Conservation (phyloP, 2,888 invertebrate genomes). For the Athetis lepigone region DNA sequence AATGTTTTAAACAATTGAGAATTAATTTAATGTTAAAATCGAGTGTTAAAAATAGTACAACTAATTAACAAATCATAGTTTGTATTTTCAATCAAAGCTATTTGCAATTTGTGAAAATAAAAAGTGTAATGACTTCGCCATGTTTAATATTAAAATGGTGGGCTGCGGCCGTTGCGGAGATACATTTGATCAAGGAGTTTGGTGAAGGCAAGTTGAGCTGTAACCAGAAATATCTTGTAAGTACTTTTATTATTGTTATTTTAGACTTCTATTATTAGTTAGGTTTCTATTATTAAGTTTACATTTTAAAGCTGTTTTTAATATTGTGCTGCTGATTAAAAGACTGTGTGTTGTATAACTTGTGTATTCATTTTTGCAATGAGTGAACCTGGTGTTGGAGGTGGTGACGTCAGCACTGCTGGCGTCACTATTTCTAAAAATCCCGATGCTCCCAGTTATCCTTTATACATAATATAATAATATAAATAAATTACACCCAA, state of each 20-base stretch:
- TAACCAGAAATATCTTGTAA: no score
- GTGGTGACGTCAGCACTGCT: not conserved
- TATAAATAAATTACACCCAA: no score
- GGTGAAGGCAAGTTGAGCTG: no score
- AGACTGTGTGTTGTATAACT: no score
- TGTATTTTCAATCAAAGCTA: no score
- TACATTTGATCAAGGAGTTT: not conserved
- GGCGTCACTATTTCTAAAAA: not conserved
- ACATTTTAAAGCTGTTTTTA: no score
- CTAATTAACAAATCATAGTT: not conserved
- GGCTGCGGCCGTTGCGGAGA: not conserved
- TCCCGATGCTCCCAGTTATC: not conserved
- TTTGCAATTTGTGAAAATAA: no score
- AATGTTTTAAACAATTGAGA: not conserved
- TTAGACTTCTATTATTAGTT: no score
- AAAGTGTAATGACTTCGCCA: not conserved
- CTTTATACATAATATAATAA: no score
- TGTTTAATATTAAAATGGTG: not conserved
- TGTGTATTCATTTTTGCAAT: slow-evolving; percentile 1
- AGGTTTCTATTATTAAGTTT: no score
- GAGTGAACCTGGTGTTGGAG: not conserved
- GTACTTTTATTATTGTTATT: no score
- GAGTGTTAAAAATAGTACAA: slow-evolving; percentile 2
- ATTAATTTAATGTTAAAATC: slow-evolving; percentile 5
- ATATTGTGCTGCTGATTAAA: no score